Evolutionary conservation across 2,113 vertebrate genomes (phyloP), one percentile per base, ranked within the genome.

Genomic region (Datnioides undecimradiatus): DNA sequence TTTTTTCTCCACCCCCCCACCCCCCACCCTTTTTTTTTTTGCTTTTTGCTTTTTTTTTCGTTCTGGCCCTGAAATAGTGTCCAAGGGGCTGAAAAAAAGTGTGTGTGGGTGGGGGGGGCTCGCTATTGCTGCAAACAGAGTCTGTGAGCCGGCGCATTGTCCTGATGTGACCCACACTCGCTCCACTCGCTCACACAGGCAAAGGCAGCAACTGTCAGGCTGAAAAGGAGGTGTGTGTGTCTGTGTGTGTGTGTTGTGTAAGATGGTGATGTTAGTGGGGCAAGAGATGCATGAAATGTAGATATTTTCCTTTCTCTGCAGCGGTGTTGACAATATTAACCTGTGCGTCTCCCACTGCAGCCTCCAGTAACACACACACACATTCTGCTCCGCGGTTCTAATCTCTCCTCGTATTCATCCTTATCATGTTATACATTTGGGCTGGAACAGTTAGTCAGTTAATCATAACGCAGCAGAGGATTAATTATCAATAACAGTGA

Each of bases 81-180:
- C 85, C 69, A 76, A 69, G 83, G 84, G 78, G 74, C 66, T 66
- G 78, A 48, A 31, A 71, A 69, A 78, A 25, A 21, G n/a, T n/a
- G n/a, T n/a, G n/a, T n/a, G n/a, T n/a, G n/a, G n/a, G n/a, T n/a
- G n/a, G 0, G 12, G 4, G 16, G 3, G 12, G 1, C 14, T 41
- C 5, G 2, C 31, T 27, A 8, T 41, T 78, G 77, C 80, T 84
- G 85, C 88, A 81, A 73, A 82, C 71, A 33, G 70, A 88, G 79
- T 79, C 80, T 84, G 73, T 14, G 23, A 85, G 77, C 48, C 55
- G 54, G 68, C 48, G 68, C 73, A 65, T 71, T 83, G 89, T 92
- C 91, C 91, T 90, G 64, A 83, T 69, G 31, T 85, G 88, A 92
- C 84, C 91, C 64, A 41, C 21, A 25, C 79, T 66, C 54, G 7